Base-by-base conservation (phyloP, 2,113 vertebrate species). In the Vulpes vulpes region DNA sequence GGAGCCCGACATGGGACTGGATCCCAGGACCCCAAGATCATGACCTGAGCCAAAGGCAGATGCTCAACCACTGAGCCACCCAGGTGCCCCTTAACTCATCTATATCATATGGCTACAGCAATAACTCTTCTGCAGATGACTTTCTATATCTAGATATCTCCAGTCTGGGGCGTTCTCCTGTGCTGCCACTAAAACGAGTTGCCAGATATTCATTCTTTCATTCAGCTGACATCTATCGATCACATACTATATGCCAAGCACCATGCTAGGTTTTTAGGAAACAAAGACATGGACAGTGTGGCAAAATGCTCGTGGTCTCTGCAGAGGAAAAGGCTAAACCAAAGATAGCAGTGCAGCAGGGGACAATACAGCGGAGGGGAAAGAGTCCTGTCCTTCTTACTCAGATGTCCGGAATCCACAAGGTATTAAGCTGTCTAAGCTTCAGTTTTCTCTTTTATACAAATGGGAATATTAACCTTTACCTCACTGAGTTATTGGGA, bases 361-460 rank as follows among this genome's bases (percentile, higher is more conserved):
- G 51, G n/a, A 32, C 74, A 35, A 20, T 12, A n/a, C 2, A 74
- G 30, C 3, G 51, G 27, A 82, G 2, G 2, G 1, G 57, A 55
- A 74, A 73, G 35, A 51, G 32, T 35, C 59, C 43, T 22, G 43
- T 88, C 64, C 67, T 80, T 57, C 94, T 89, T 60, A 20, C 11
- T 16, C 9, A n/a, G 67, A 6, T 78, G 8, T 38, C 11, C 64
- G 57, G 35, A 83, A 69, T 15, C 11, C 7, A n/a, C n/a, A 94
- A 23, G 20, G 73, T 92, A 91, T 83, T 62, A 67, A 69, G 9
- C 23, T 67, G 20, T 65, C 38, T 78, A 32, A 95, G 57, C 12
- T 23, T 90, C 43, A 12, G 27, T 91, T 83, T 96, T 87, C 73
- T 95, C 80, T 67, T 76, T 84, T 71, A 49, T 35, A 89, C 80